A percentile compares a stretch with the other conserved stretches of the same genome.
Evolutionary conservation across 2,888 invertebrate genomes (phyloP).

Genomic region (Leptura quadrifasciata): DNA sequence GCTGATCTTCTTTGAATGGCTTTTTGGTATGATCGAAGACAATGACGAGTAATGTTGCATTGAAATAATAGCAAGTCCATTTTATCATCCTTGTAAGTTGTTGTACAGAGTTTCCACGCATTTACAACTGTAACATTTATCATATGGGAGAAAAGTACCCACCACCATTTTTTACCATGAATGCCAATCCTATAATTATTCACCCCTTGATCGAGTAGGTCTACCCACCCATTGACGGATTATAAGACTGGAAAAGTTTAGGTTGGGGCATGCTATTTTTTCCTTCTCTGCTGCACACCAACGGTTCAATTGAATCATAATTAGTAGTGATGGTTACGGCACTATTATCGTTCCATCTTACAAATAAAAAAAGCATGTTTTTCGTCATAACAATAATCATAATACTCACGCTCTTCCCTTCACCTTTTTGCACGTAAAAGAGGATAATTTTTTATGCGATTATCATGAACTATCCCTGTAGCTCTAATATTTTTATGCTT

Average conservation of each 20-base stretch:
- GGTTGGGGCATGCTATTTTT: conserved; percentile 34
- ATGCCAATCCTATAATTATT: conserved; percentile 3
- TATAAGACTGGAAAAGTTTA: conserved; percentile 10
- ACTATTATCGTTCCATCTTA: conserved; percentile 45
- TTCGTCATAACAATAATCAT: conserved; percentile 38
- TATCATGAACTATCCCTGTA: conserved; percentile 40
- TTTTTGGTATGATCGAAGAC: background rate
- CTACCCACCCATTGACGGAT: conserved; percentile 3
- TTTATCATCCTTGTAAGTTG: background rate
- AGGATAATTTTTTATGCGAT: conserved; percentile 38
- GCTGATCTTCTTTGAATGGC: conserved; percentile 23
- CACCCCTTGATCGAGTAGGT: conserved; percentile 19
- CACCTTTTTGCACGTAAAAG: no score
- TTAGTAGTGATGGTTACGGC: conserved; percentile 39
- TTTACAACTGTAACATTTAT: background rate
- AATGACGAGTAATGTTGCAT: background rate
- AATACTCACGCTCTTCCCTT: conserved; percentile 27
- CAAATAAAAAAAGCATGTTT: conserved; percentile 32
- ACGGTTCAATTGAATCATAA: conserved; percentile 21
- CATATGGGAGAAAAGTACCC: conserved; percentile 8
- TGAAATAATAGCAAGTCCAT: conserved; percentile 14
- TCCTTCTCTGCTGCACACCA: conserved; percentile 14
- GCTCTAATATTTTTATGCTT: conserved; percentile 24
- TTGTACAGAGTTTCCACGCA: conserved; percentile 7
- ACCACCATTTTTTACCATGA: conserved; percentile 14